Evolutionary conservation across 2,113 vertebrate genomes (phyloP).

Genomic region (Aythya baeri): DNA sequence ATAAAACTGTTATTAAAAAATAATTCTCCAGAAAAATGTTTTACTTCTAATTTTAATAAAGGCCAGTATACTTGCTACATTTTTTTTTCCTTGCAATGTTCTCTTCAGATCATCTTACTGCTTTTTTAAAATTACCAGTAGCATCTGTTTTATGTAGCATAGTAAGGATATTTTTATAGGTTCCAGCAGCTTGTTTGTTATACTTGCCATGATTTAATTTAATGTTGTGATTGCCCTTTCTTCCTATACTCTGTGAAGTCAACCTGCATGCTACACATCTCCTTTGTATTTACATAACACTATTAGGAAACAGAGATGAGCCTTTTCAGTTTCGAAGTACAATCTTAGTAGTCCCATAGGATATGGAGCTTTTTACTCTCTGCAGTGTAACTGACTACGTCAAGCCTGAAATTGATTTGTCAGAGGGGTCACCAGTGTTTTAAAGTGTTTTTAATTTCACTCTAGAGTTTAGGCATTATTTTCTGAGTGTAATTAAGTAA

Average conservation of each 20-base stretch:
- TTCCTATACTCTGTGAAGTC: background rate
- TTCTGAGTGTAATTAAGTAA: background rate
- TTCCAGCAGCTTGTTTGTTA: constrained; percentile 43
- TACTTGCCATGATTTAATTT: constrained; percentile 18
- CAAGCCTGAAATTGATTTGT: background rate
- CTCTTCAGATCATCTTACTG: background rate
- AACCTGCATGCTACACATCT: background rate
- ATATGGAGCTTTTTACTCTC: background rate
- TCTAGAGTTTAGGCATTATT: background rate
- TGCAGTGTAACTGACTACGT: background rate
- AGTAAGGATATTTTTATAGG: constrained; percentile 36
- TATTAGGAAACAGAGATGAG: constrained; percentile 2
- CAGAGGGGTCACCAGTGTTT: background rate
- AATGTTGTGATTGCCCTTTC: constrained; percentile 16
- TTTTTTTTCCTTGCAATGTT: constrained; percentile 11
- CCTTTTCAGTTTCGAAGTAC: constrained; percentile 17
- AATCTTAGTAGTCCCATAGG: background rate
- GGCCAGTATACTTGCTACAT: background rate
- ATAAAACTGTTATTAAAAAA: constrained; percentile 13
- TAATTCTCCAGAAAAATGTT: constrained; percentile 3
- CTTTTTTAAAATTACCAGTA: constrained; percentile 5
- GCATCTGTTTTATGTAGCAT: constrained; percentile 30
- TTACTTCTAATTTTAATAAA: background rate
- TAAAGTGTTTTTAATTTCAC: background rate
- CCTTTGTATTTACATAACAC: constrained; percentile 19